Evolutionary conservation across 2,888 invertebrate species (phyloP).

Genomic region (Drosophila koepferae): DNA sequence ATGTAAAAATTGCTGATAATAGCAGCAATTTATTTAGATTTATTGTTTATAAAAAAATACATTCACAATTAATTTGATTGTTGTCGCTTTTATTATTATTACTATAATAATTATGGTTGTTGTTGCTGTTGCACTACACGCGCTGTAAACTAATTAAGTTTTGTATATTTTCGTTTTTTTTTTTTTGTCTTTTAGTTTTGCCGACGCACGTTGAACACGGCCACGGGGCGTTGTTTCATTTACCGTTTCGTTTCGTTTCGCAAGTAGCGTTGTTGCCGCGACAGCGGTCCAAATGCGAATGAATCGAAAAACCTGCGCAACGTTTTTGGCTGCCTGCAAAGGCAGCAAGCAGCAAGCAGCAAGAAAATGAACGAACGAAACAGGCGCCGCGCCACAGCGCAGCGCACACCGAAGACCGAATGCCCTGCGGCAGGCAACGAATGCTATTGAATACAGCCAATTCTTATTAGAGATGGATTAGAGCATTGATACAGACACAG

Average conservation of each 20-base stretch:
- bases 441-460: background rate
- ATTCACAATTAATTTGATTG: slow-evolving; percentile 10
- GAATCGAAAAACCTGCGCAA: slow-evolving; percentile 63
- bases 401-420: slow-evolving; percentile 8
- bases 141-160: slow-evolving; percentile 19
- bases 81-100: slow-evolving; percentile 15
- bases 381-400: background rate
- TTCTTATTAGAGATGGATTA: slow-evolving; percentile 27
- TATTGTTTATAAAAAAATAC: slow-evolving; percentile 2
- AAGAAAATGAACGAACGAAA: slow-evolving; percentile 11
- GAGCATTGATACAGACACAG: background rate
- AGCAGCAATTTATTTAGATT: slow-evolving; percentile 13
- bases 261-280: slow-evolving; percentile 64
- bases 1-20: slow-evolving; percentile 25
- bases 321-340: slow-evolving; percentile 42
- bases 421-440: slow-evolving; percentile 16
- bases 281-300: slow-evolving; percentile 67
- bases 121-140: slow-evolving; percentile 31
- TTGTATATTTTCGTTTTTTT: background rate
- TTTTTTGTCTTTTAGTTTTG: slow-evolving; percentile 30
- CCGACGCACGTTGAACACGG: slow-evolving; percentile 55
- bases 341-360: slow-evolving; percentile 33
- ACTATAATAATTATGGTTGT: background rate
- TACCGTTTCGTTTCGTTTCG: slow-evolving; percentile 72
- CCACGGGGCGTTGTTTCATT: slow-evolving; percentile 76